Conservation (phyloP, 2,797 vertebrate species). For the Spheniscus humboldti region DNA sequence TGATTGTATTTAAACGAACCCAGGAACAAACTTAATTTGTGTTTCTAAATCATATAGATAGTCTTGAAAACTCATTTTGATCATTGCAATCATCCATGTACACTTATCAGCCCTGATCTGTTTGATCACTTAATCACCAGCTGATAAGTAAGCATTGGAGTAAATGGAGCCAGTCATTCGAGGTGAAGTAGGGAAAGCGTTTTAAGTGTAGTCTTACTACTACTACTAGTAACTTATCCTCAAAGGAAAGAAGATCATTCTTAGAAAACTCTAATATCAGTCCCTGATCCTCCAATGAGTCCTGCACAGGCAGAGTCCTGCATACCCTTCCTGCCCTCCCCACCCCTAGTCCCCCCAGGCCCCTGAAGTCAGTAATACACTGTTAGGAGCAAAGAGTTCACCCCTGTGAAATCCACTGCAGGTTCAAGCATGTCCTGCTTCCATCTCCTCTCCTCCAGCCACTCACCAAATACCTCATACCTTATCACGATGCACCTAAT, state of each 20-base stretch:
- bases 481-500: background rate
- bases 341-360: background rate
- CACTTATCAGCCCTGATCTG: background rate
- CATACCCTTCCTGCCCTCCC: background rate
- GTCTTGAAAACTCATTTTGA: background rate
- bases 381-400: background rate
- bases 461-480: background rate
- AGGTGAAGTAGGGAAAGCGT: background rate
- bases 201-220: background rate
- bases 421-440: background rate
- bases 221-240: background rate
- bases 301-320: background rate
- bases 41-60: background rate
- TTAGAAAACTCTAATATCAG: background rate
- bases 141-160: background rate
- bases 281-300: background rate
- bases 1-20: background rate
- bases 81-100: background rate
- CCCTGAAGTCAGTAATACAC: rapidly evolving
- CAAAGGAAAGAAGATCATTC: background rate
- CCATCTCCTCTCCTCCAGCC: background rate
- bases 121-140: background rate
- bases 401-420: background rate
- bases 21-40: background rate
- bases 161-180: background rate